Conservation (phyloP, 2,797 vertebrate genomes). For the Enteromius viviparus region DNA sequence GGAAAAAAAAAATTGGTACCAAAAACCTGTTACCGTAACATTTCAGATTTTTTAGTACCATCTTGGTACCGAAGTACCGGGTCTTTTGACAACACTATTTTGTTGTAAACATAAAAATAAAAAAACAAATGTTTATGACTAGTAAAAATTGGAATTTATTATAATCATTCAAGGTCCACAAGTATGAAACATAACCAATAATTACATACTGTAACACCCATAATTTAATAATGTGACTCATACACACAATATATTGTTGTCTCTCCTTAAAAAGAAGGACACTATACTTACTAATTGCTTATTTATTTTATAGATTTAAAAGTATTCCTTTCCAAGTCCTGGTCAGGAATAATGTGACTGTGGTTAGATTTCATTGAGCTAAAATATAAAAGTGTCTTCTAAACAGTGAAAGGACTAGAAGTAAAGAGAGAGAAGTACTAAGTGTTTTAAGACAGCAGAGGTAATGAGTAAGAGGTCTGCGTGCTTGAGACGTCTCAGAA, state of each 20-base stretch:
- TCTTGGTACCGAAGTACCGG: too few relatives aligned
- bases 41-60: too few relatives aligned
- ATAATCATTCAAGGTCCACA: background rate
- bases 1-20: too few relatives aligned
- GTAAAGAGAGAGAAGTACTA: background rate
- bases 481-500: slow-evolving; percentile 22
- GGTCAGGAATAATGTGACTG: background rate
- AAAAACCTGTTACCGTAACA: too few relatives aligned
- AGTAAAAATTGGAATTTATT: background rate
- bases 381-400: background rate
- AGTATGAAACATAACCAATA: background rate
- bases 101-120: too few relatives aligned
- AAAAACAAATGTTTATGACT: too few relatives aligned
- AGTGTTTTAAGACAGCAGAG: background rate
- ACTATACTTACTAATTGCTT: background rate
- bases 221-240: background rate
- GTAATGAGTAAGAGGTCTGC: slow-evolving; percentile 40
- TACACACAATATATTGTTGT: background rate
- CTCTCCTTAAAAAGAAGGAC: background rate
- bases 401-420: background rate
- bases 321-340: background rate
- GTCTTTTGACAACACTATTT: too few relatives aligned
- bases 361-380: background rate
- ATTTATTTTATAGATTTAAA: background rate
- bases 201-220: background rate